Percentiles rank a stretch among this genome's conserved stretches.
Evolutionary conservation across 2,888 invertebrate species (phyloP).

Genomic region (Diploptera punctata): DNA sequence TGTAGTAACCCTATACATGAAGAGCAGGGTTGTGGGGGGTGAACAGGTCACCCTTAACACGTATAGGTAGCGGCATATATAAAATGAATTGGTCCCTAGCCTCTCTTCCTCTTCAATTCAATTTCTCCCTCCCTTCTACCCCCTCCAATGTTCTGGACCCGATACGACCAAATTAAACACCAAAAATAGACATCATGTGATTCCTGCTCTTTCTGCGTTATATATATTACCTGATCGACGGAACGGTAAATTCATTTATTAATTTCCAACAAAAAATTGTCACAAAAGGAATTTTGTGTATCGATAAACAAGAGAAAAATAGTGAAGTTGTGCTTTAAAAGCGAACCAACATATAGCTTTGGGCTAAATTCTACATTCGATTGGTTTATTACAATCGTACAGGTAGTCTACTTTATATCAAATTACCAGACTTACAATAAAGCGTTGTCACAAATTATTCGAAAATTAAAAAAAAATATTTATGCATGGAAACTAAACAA

Average conservation of each 20-base stretch:
- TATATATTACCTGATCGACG: background rate
- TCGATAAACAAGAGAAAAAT: background rate
- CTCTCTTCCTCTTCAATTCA: conserved; percentile 12
- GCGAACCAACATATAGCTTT: no score
- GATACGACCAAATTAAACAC: conserved; percentile 32
- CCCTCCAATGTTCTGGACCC: background rate
- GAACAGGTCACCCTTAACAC: conserved; percentile 23
- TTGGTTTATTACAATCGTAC: no score
- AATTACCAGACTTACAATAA: no score
- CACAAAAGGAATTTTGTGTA: background rate
- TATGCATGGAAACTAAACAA: no score
- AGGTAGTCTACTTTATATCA: no score
- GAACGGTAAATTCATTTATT: conserved; percentile 5
- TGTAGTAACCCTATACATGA: conserved; percentile 31
- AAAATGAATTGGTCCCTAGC: conserved; percentile 37
- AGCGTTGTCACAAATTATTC: no score
- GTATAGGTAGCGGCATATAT: conserved; percentile 28
- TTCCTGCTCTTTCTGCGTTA: conserved; percentile 12
- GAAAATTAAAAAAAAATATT: no score
- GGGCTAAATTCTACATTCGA: no score
- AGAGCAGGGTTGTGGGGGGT: background rate
- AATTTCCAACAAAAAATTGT: background rate
- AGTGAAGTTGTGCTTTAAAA: no score
- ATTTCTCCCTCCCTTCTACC: background rate
- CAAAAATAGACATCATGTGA: conserved; percentile 27